Base-by-base conservation (phyloP, 1,140 invertebrate species). In the Halotydeus destructor region DNA sequence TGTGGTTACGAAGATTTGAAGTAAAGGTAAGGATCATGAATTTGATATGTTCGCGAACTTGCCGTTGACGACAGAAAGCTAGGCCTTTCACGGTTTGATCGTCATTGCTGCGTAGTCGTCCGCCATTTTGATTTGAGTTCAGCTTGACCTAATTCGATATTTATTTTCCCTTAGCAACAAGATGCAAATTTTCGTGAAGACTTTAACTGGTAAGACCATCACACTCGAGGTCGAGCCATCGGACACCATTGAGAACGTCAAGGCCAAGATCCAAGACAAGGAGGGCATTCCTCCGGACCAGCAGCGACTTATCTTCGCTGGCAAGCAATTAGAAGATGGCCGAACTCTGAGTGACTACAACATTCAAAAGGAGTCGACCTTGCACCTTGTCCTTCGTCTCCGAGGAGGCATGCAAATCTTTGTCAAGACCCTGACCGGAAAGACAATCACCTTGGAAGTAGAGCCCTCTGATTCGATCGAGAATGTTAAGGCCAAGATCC, bases 211-310 rank as follows among this genome's bases (percentile, higher is more conserved):
- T 14, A 65, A 67, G 47, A 70, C 66, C 26, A 66, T 67, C 48
- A 65, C 62, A 0, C 52, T 66, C 12, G 63, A 66, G 28, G 58
- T 51, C 12, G 56, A 59, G 45, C 53, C 43, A 19, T 82, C 77
- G 30, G 82, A 91, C 60, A 85, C 83, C 23, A 89, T 89, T 57
- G 81, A 88, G 65, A 85, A 88, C 76, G 82, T 89, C 1, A 89
- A 89, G 59, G 75, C 81, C 14, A 86, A 88, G 58, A 88, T 89
- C 57, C 81, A 88, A 60, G 67, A 69, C 50, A 70, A 68, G 51
- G 68, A 70, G 56, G 62, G 62, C 52, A 61, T 56, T 46, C 64
- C 64, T 36, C 60, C 61, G 45, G 64, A 67, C 46, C 63, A 69
- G 41, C 62, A 68, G 43, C 52, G 67, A 38, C 48, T 69, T 38